These are phyloP conservation scores for Epinotia brunnichana DNA, from an alignment of 2,888 invertebrate species.

Conservation along the genomic window DNA sequence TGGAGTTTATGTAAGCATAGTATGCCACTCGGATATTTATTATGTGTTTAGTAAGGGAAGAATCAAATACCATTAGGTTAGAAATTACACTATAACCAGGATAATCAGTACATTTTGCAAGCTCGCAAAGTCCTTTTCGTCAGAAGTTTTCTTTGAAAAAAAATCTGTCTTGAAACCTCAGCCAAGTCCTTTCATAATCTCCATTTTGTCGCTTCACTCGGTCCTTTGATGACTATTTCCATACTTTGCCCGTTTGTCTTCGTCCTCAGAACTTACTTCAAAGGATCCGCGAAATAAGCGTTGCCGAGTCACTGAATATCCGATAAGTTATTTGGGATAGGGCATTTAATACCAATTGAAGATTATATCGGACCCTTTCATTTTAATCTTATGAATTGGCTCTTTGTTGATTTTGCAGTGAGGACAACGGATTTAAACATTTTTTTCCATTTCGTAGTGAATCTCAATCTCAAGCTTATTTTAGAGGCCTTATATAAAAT, in stretches of 20 bases:
- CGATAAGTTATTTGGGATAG: slow-evolving; percentile 45
- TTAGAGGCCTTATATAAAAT: no score
- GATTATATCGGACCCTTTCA: slow-evolving; percentile 21
- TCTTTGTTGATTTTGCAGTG: not conserved
- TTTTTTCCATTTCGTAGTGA: no score
- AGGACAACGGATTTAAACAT: not conserved
- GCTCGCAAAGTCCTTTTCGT: not conserved
- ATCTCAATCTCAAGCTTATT: no score
- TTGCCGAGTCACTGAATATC: slow-evolving; percentile 52
- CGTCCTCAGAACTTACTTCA: slow-evolving; percentile 47
- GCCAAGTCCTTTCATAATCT: slow-evolving; percentile 32
- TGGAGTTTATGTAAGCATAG: no score
- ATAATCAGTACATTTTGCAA: not conserved
- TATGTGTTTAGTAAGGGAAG: no score
- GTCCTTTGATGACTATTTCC: slow-evolving; percentile 43
- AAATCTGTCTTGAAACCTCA: slow-evolving; percentile 17
- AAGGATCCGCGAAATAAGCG: slow-evolving; percentile 54
- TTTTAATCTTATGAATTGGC: not conserved
- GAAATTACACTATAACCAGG: not conserved
- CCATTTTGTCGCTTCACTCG: slow-evolving; percentile 31
- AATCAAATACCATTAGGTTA: not conserved
- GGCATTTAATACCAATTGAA: slow-evolving; percentile 35
- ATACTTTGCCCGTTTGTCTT: slow-evolving; percentile 44
- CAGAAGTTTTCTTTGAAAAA: slow-evolving; percentile 18
- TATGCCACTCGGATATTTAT: no score